Evolutionary conservation across 2,113 vertebrate species (phyloP).

Genomic region (Tetrax tetrax): DNA sequence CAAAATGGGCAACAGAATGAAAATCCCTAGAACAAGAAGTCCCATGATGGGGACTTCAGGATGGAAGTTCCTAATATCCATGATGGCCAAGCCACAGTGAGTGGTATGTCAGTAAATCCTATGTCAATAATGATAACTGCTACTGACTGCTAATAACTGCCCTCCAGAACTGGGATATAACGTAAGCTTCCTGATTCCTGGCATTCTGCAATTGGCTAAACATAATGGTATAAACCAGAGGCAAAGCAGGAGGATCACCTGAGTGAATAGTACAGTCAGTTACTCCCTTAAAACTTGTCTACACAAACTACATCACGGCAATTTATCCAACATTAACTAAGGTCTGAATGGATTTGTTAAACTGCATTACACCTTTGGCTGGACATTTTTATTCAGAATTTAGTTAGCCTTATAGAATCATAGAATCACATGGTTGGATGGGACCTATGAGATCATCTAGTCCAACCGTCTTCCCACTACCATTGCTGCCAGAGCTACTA

Average conservation of each 20-base stretch:
- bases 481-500: too few relatives aligned
- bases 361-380: background rate
- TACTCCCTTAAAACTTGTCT: background rate
- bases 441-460: too few relatives aligned
- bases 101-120: background rate
- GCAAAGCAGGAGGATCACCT: background rate
- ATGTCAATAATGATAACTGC: background rate
- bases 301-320: background rate
- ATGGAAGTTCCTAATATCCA: background rate
- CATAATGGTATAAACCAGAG: background rate
- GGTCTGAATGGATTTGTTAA: background rate
- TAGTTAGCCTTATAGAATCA: background rate
- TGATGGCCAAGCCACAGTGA: background rate
- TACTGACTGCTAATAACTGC: background rate
- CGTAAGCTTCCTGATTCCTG: background rate
- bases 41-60: background rate
- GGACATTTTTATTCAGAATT: background rate
- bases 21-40: background rate
- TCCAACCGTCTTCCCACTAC: too few relatives aligned
- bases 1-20: background rate
- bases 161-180: background rate
- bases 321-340: background rate
- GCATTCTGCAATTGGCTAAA: background rate
- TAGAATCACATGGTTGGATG: too few relatives aligned
- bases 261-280: background rate